Base-by-base conservation (phyloP, 2,797 vertebrate genomes). In the Miichthys miiuy region DNA sequence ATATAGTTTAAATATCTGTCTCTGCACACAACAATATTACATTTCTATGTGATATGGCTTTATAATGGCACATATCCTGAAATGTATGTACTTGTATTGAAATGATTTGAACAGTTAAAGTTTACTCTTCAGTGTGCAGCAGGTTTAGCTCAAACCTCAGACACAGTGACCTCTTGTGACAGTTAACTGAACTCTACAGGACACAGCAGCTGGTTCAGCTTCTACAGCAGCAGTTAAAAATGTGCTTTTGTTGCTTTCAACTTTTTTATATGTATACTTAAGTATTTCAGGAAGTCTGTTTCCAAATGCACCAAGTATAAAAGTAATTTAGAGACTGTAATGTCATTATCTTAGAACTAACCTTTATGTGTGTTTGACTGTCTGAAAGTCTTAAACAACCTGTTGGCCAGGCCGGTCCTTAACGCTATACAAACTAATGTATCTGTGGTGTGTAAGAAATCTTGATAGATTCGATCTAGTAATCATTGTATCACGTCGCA, bases 111-210 rank as follows among this genome's bases (percentile, higher is more conserved):
- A 41, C 23, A 21, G 44, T 30, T 25, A 14, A 10, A 18, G 14
- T 50, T 23, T 0, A 61, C 23, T 60, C 6, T 23, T 61, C 51
- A 20, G 12, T 25, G 3, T 70, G 20, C 38, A 38, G 75, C 50
- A 54, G 16, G 16, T 72, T 57, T 41, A 41, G 12, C 18, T 13
- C 50, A 47, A 52, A 73, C n/a, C 34, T 76, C 57, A 25, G 41
- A 68, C 42, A 62, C 16, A 79, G 60, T 77, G 63, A 58, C 57
- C 76, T 79, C 81, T 68, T 79, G 76, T 71, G 71, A 83, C 54
- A 38, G 80, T n/a, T 16, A n/a, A 20, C 2, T 52, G 68, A 72
- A 69, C 60, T 68, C 51, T 41, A 41, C 60, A 54, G 47, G n/a
- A 38, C 17, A 20, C 54, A 16, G 30, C 51, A 70, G 67, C 21